phyloP scores from a whole-genome alignment of 2,113 vertebrate genomes.

The Cephalopholis sonnerati region DNA sequence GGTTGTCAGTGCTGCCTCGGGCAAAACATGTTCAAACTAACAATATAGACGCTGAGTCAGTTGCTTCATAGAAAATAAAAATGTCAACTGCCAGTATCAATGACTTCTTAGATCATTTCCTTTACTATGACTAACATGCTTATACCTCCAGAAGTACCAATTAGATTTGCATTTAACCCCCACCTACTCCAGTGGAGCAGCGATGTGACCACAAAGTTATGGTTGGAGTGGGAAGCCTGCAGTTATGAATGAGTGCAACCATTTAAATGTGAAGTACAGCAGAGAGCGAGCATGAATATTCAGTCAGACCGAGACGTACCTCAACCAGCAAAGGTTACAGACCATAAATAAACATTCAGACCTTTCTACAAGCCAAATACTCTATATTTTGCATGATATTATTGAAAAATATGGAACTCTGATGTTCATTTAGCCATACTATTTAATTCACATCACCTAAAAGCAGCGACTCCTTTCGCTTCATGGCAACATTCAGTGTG shows the following conservation, averaged over 20 bases:
- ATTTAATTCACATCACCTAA: conserved; percentile 1
- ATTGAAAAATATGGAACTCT: not conserved
- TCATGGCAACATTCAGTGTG: conserved; percentile 2
- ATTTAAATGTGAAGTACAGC: conserved; percentile 30
- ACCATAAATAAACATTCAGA: conserved; percentile 35
- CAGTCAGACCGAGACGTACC: not conserved
- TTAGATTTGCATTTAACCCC: not conserved
- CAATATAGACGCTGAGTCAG: not conserved
- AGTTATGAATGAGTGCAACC: conserved; percentile 21
- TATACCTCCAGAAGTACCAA: not conserved
- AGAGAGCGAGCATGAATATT: conserved; percentile 22
- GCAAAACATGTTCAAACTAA: not conserved
- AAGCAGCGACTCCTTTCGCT: conserved; percentile 11
- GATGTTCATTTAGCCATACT: not conserved
- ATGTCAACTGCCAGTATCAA: not conserved
- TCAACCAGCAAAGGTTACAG: conserved; percentile 32
- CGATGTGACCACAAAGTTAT: not conserved
- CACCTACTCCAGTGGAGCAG: not conserved
- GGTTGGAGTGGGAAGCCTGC: not conserved
- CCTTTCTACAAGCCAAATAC: conserved; percentile 5
- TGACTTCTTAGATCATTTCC: not conserved
- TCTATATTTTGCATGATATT: not conserved
- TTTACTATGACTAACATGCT: not conserved
- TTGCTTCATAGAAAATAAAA: not conserved
- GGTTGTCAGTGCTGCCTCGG: not conserved